Percentiles rank a stretch among this genome's conserved stretches.
Evolutionary conservation across 2,797 vertebrate species (phyloP).

Genomic region (Etheostoma perlongum): DNA sequence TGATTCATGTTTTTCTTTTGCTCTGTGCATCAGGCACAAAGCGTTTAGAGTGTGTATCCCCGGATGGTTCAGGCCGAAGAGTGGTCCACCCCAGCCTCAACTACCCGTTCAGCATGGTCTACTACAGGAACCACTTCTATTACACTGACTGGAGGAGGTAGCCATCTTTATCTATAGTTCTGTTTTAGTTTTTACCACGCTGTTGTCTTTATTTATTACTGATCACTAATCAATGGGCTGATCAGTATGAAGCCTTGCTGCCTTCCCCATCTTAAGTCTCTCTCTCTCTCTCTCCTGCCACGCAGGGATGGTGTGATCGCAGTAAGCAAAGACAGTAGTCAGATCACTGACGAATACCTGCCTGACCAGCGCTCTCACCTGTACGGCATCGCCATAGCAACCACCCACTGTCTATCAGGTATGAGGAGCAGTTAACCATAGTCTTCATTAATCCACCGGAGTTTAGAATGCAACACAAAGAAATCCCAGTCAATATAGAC

Average conservation of each 20-base stretch:
- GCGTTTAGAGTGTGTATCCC: constrained; percentile 90
- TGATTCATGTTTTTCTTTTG: background rate
- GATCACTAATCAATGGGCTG: background rate
- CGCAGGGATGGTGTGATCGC: constrained; percentile 93
- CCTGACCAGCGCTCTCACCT: constrained; percentile 96
- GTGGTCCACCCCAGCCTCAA: constrained; percentile 90
- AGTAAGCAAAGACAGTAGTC: constrained; percentile 87
- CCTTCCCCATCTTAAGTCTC: background rate
- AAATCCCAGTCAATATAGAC: too few species aligned
- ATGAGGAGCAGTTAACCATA: too few species aligned
- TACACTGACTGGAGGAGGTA: constrained; percentile 98
- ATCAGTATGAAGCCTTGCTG: background rate
- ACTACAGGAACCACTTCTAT: constrained; percentile 93
- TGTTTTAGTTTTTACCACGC: background rate
- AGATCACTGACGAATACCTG: constrained; percentile 92
- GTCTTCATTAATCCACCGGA: too few species aligned
- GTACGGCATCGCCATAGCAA: constrained; percentile 94
- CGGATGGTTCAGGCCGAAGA: constrained; percentile 88
- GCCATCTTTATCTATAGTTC: background rate
- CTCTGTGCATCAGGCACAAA: constrained; percentile 89
- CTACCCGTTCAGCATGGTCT: constrained; percentile 95
- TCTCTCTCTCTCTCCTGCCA: constrained; percentile 8
- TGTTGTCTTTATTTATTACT: background rate
- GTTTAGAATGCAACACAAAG: too few species aligned
- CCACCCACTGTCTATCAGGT: constrained; percentile 94